A percentile compares a stretch with the other conserved stretches of the same genome.
Conservation (phyloP, 2,888 invertebrate species). For the Dorcus hopei region DNA sequence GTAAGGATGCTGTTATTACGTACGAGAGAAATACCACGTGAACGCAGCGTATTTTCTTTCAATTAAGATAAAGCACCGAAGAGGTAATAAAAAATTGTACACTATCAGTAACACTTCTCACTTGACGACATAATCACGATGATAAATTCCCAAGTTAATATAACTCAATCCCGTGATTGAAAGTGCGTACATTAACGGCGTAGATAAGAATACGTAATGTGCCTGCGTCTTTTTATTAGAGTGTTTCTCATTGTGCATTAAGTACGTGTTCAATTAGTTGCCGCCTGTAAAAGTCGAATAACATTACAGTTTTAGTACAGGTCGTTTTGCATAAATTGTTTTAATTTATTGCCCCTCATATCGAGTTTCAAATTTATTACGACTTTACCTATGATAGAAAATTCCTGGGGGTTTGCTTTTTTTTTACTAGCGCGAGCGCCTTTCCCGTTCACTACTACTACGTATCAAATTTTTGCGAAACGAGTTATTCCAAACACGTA, state of each 20-base stretch:
- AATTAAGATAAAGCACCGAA: background rate
- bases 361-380: too few relatives aligned
- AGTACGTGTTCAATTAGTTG: constrained; percentile 15
- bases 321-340: constrained; percentile 13
- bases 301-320: constrained; percentile 11
- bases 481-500: too few relatives aligned
- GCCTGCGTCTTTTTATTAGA: background rate
- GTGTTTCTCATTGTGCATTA: constrained; percentile 3
- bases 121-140: constrained; percentile 1
- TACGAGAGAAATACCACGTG: background rate
- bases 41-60: background rate
- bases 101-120: constrained; percentile 1
- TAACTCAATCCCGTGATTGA: constrained; percentile 2
- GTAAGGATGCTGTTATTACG: background rate
- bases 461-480: too few relatives aligned
- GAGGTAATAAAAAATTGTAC: constrained; percentile 1
- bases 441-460: too few relatives aligned
- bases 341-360: constrained; percentile 13
- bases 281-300: constrained; percentile 9
- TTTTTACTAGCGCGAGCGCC: too few relatives aligned
- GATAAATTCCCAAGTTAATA: constrained; percentile 1
- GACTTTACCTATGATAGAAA: too few relatives aligned
- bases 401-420: too few relatives aligned
- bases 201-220: background rate
- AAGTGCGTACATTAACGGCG: background rate